Base-by-base conservation (phyloP, 2,113 vertebrate genomes). In the Myrmecophaga tridactyla region DNA sequence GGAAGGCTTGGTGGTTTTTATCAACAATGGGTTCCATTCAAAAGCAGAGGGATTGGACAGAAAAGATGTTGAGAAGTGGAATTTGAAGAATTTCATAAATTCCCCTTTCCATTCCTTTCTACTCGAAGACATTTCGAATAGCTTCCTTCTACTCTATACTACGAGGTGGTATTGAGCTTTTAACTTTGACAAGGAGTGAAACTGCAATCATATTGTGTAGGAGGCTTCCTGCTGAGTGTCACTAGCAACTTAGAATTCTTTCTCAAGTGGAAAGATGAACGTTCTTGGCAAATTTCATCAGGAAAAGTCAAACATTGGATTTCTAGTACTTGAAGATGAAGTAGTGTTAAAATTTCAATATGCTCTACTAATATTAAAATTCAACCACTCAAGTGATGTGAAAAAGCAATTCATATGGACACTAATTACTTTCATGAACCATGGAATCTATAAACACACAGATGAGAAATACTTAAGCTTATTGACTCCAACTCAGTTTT, bases 351-450 rank as follows among this genome's bases (percentile, higher is more conserved):
- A 77, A 90, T 89, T 92, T 92, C 69, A n/a, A 58, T 34, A 94
- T 83, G 73, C 29, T 86, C 63, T 95, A 48, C 62, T 58, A 65
- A 88, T 72, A 94, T 56, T 93, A 94, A 94, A 92, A 75, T 95
- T 96, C 15, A 86, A 72, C 88, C 81, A 96, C 70, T 96, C 62
- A 36, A 62, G 48, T 60, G 58, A 76, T 27, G 51, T 41, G 29
- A 86, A 96, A 93, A 56, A 78, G 58, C 72, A 94, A 95, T 63
- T 96, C 60, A 82, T 58, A 88, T 51, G 77, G 82, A 90, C 86
- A 65, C 88, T 94, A 95, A 97, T 97, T 96, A 96, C 46, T 89
- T 96, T 92, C 43, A 96, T 92, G 94, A 95, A 82, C 77, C 56
- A 18, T 31, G 78, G 53, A 89, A 23, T 69, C 84, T 88, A 63